phyloP scores from a whole-genome alignment of 2,888 invertebrate species.

The Sphaerophoria taeniata region DNA sequence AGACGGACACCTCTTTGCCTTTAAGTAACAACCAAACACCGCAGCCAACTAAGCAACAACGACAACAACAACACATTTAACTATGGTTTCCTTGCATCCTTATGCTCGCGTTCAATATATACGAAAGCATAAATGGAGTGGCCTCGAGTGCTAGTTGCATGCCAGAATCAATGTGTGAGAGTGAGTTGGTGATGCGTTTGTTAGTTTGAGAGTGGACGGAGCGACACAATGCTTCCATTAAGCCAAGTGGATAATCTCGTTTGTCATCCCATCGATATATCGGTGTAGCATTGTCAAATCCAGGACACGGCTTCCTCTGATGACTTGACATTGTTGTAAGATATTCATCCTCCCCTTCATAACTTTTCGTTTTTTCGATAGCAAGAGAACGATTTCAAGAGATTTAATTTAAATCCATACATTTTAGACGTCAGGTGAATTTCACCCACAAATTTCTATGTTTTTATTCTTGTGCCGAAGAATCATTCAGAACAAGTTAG shows the following conservation, averaged over 20 bases:
- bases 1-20: conserved; percentile 27
- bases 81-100: conserved; percentile 10
- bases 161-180: conserved; percentile 26
- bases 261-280: conserved; percentile 73
- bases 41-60: not conserved
- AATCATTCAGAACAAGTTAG: too few species aligned
- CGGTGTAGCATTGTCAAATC: conserved; percentile 71
- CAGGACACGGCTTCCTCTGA: conserved; percentile 67
- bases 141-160: conserved; percentile 6
- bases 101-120: conserved; percentile 16
- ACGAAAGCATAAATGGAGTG: conserved; percentile 30
- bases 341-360: conserved; percentile 70
- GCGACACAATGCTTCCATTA: conserved; percentile 68
- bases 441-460: too few species aligned
- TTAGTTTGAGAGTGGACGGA: conserved; percentile 47
- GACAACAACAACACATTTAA: not conserved
- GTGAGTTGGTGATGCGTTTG: conserved; percentile 10
- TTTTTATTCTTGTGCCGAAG: too few species aligned
- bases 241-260: conserved; percentile 73
- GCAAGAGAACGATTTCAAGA: too few species aligned
- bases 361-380: conserved; percentile 51
- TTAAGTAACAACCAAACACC: conserved; percentile 52
- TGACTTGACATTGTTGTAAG: conserved; percentile 72
- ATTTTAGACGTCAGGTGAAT: not conserved
- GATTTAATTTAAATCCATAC: not conserved